Conservation (phyloP, 2,113 vertebrate genomes). For the Notothenia rossii region DNA sequence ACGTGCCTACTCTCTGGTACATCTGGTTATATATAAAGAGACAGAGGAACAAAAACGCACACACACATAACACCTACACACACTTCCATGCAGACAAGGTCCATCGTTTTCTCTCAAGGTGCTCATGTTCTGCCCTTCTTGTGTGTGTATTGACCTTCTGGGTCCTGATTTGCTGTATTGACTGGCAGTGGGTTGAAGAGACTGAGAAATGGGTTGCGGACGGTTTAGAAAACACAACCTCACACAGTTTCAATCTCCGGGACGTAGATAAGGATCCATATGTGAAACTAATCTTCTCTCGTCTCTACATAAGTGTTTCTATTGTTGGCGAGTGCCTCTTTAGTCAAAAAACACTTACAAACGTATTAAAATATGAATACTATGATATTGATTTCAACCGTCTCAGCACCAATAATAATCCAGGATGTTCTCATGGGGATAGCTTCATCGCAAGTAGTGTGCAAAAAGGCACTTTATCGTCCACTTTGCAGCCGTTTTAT, state of each 20-base stretch:
- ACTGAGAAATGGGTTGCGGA: background rate
- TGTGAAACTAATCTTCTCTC: background rate
- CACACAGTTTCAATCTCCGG: background rate
- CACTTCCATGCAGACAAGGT: background rate
- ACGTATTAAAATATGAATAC: too few relatives aligned
- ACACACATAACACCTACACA: background rate
- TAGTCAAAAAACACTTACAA: too few relatives aligned
- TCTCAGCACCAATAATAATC: too few relatives aligned
- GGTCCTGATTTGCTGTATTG: conserved; percentile 36
- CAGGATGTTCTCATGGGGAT: too few relatives aligned
- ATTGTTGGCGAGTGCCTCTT: background rate
- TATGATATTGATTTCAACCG: too few relatives aligned
- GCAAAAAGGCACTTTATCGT: too few relatives aligned
- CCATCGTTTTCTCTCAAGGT: background rate
- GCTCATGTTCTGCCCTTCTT: background rate
- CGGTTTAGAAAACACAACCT: background rate
- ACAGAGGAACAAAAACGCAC: background rate
- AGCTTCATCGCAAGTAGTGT: too few relatives aligned
- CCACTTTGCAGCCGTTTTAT: too few relatives aligned
- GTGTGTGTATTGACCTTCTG: conserved; percentile 51
- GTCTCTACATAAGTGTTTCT: background rate
- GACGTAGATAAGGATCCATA: background rate
- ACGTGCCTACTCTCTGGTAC: conserved; percentile 72
- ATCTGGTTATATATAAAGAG: conserved; percentile 60
- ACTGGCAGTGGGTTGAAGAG: conserved; percentile 17